Conservation (phyloP, 1,140 invertebrate species). For the Drosophila kohkoa region DNA sequence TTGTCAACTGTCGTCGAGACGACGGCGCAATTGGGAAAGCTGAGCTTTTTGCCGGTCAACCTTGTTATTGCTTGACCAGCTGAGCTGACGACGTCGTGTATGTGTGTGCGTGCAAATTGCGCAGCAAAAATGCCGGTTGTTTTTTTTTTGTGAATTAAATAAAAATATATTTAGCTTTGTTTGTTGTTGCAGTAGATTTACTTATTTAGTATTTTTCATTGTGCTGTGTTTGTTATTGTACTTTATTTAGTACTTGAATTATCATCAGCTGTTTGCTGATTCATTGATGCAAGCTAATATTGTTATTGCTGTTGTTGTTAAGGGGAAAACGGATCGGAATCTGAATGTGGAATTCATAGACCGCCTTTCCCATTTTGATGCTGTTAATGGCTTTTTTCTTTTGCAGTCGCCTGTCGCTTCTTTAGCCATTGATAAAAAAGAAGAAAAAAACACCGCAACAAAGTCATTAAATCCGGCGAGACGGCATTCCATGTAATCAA, state of each 20-base stretch:
- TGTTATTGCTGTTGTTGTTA: neutral
- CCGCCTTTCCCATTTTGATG: constrained; percentile 40
- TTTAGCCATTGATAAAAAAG: constrained; percentile 67
- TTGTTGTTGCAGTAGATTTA: constrained; percentile 25
- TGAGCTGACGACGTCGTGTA: constrained; percentile 38
- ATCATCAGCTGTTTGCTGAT: constrained; percentile 42
- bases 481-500: constrained; percentile 80
- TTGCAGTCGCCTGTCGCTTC: constrained; percentile 37
- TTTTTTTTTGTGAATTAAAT: constrained; percentile 52
- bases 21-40: constrained; percentile 76
- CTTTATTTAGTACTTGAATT: constrained; percentile 3
- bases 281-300: constrained; percentile 34
- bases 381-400: constrained; percentile 41
- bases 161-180: constrained; percentile 27
- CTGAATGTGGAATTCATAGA: constrained; percentile 28
- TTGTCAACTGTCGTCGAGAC: constrained; percentile 34
- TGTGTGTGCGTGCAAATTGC: constrained; percentile 64
- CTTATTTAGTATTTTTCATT: constrained; percentile 16
- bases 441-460: constrained; percentile 66
- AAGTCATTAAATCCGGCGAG: constrained; percentile 81
- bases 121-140: constrained; percentile 75
- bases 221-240: constrained; percentile 19
- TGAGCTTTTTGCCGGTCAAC: constrained; percentile 73
- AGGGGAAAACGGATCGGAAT: constrained; percentile 57
- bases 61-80: constrained; percentile 71